phyloP scores from a whole-genome alignment of 2,888 invertebrate genomes.

The Agrilus mali region DNA sequence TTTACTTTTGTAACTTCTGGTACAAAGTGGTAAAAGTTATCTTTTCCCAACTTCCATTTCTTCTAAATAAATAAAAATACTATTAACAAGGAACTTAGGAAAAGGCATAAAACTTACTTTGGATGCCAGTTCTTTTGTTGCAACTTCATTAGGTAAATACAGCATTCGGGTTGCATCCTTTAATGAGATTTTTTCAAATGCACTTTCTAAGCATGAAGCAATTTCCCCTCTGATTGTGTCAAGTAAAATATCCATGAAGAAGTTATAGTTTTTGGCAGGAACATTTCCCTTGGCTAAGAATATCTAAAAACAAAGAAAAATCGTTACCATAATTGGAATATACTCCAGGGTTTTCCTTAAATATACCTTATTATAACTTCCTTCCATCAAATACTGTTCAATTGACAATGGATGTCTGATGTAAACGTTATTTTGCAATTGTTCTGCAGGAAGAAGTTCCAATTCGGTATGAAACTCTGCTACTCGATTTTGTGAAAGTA shows the following conservation, averaged over 20 bases:
- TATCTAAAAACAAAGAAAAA: conserved; percentile 37
- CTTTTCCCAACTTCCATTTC: conserved; percentile 68
- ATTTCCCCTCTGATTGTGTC: conserved; percentile 95
- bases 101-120: conserved; percentile 41
- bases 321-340: neutral
- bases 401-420: conserved; percentile 89
- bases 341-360: conserved; percentile 1
- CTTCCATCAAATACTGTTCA: conserved; percentile 99
- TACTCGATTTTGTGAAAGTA: conserved; percentile 90
- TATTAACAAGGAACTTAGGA: neutral
- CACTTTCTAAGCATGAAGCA: conserved; percentile 91
- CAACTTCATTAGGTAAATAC: conserved; percentile 66
- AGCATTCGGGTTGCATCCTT: conserved; percentile 82
- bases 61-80: conserved; percentile 30
- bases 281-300: conserved; percentile 91
- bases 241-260: conserved; percentile 91
- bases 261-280: conserved; percentile 88
- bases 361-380: conserved; percentile 88
- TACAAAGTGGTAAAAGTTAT: conserved; percentile 72
- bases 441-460: conserved; percentile 82
- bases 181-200: conserved; percentile 80
- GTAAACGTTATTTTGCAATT: conserved; percentile 85
- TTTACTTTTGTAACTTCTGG: conserved; percentile 62
- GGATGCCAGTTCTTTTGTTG: conserved; percentile 65
- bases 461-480: conserved; percentile 98